phyloP scores from a whole-genome alignment of 2,797 vertebrate genomes.

The Scleropages formosus region DNA sequence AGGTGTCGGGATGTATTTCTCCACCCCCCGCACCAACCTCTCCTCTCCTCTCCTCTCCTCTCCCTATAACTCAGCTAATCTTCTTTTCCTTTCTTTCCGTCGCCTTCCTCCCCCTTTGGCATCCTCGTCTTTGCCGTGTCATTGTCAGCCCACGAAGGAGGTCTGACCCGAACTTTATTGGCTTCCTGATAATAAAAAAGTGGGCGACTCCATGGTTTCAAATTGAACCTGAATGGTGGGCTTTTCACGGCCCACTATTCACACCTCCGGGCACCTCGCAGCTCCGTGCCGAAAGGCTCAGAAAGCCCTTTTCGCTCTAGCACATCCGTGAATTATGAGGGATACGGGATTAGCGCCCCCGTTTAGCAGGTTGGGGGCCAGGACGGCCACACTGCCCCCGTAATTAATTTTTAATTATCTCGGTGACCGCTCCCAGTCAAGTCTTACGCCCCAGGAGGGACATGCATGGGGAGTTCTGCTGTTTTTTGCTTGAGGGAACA shows the following conservation, averaged over 20 bases:
- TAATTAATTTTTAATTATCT: conserved; percentile 32
- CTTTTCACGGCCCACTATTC: conserved; percentile 27
- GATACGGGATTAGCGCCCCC: conserved; percentile 23
- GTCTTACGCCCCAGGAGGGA: conserved; percentile 11
- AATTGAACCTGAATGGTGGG: conserved; percentile 41
- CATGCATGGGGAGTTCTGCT: neutral
- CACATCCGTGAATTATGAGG: conserved; percentile 22
- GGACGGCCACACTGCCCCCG: neutral
- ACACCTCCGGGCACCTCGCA: conserved; percentile 26
- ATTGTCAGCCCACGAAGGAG: conserved; percentile 42
- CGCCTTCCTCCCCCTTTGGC: conserved; percentile 23
- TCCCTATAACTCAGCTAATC: conserved; percentile 42
- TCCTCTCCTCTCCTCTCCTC: conserved; percentile 37
- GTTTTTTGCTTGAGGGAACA: neutral
- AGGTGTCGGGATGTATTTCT: conserved; percentile 40
- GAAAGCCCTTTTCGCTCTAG: neutral
- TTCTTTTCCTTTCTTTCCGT: conserved; percentile 43
- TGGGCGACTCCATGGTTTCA: conserved; percentile 34
- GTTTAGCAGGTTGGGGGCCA: conserved; percentile 19
- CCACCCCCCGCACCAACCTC: conserved; percentile 32
- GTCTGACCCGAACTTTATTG: conserved; percentile 48
- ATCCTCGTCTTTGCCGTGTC: conserved; percentile 31
- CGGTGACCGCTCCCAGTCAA: neutral
- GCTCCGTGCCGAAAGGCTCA: conserved; percentile 6
- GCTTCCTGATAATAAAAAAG: conserved; percentile 54